Base-by-base conservation (phyloP, 2,797 vertebrate species). In the Acanthurus leucopareius region DNA sequence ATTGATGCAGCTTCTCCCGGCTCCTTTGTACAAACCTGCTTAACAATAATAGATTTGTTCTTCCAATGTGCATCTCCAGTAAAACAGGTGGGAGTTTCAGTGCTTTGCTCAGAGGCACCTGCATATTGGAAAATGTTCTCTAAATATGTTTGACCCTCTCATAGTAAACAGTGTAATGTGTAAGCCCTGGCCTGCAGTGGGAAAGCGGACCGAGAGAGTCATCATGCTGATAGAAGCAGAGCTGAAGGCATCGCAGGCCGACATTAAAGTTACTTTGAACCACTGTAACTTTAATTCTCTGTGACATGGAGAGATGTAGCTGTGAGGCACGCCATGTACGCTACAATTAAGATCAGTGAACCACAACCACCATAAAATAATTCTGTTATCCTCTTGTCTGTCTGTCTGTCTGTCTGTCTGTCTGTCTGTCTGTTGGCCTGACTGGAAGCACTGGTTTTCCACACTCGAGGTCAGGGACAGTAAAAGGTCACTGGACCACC, bases 201-300 rank as follows among this genome's bases (percentile, higher is more conserved):
- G 70, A 51, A 66, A 72, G 35, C 51, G 61, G 42, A 62, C 60
- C 22, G 53, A 60, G 72, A 71, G 79, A 78, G 72, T 63, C 42
- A 63, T 49, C 67, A 15, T 56, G 54, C 56, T 51, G 67, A 82
- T 70, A 59, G 66, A 86, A 79, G 60, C 32, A 44, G 75, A 71
- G 87, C 85, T 73, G 70, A 78, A 38, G 81, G 85, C 89, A 40
- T 71, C n/a, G 20, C 44, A 69, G 80, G 66, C 44, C 0, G 77
- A 83, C 79, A 85, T 72, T 77, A 73, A 89, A 88, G 81, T 87
- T 83, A 70, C 83, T 88, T 87, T 89, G 61, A 88, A 87, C 82
- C 83, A 57, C 51, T 75, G 59, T 84, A 90, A 88, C 85, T 91
- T 83, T 92, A 91, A 94, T 89, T 90, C 86, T 65, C 81, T 92